A percentile compares a stretch with the other conserved stretches of the same genome.
Conservation (phyloP, 2,888 invertebrate genomes). For the Chloromyia formosa region DNA sequence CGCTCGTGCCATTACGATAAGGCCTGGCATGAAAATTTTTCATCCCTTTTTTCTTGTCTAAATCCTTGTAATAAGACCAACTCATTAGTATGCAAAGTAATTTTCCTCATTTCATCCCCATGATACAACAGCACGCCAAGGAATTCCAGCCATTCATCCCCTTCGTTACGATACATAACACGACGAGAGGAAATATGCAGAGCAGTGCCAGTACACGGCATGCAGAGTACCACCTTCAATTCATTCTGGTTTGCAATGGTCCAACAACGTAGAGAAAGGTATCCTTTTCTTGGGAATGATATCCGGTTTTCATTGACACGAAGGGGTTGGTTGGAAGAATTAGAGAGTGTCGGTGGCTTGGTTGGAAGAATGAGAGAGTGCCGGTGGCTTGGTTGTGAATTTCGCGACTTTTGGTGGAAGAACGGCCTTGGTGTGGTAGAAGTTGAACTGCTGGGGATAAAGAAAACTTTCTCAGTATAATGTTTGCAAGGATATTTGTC, state of each 20-base stretch:
- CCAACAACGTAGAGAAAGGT: background rate
- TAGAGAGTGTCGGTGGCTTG: conserved; percentile 31
- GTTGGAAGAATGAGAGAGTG: conserved; percentile 25
- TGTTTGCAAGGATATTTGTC: conserved; percentile 18
- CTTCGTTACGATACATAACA: background rate
- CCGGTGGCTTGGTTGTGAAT: too few relatives aligned
- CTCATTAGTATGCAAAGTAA: conserved; percentile 44
- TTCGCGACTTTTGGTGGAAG: background rate
- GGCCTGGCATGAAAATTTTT: conserved; percentile 12
- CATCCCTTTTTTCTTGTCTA: conserved; percentile 37
- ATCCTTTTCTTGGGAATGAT: conserved; percentile 20
- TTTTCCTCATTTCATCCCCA: conserved; percentile 43
- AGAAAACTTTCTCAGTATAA: background rate
- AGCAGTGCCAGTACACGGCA: conserved; percentile 11
- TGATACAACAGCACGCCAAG: conserved; percentile 37
- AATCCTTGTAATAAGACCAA: conserved; percentile 42
- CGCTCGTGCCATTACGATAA: conserved; percentile 33
- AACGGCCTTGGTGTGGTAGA: conserved; percentile 26
- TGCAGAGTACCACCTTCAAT: conserved; percentile 30
- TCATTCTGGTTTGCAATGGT: background rate
- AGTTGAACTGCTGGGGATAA: background rate
- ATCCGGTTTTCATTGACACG: conserved; percentile 9
- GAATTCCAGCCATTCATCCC: conserved; percentile 28
- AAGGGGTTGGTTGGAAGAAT: conserved; percentile 35
- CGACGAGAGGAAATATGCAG: background rate